These are phyloP conservation scores for Taurulus bubalis DNA, from an alignment of 2,113 vertebrate species.

Conservation along the genomic window DNA sequence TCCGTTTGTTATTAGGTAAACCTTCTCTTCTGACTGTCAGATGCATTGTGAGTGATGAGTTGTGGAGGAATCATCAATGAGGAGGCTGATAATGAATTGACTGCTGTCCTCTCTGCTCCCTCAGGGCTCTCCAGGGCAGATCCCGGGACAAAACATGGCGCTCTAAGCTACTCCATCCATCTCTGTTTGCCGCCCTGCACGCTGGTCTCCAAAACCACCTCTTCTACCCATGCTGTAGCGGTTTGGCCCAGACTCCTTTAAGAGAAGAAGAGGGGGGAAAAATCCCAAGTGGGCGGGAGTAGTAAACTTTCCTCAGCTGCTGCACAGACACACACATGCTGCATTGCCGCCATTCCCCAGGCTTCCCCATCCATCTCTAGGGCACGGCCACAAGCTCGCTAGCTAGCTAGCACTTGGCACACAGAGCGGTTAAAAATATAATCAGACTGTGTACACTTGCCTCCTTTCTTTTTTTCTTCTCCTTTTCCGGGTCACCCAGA, in stretches of 20 bases:
- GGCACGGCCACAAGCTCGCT: conserved; percentile 84
- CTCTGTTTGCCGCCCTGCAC: conserved; percentile 65
- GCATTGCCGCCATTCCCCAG: conserved; percentile 95
- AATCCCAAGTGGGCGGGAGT: conserved; percentile 70
- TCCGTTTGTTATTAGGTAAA: not conserved
- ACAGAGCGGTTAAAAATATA: conserved; percentile 67
- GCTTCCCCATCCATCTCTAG: conserved; percentile 86
- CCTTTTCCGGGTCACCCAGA: conserved; percentile 78
- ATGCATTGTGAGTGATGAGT: not conserved
- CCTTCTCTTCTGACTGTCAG: not conserved
- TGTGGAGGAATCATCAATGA: not conserved
- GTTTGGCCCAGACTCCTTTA: conserved; percentile 87
- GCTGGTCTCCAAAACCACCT: conserved; percentile 51
- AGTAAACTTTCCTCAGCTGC: conserved; percentile 90
- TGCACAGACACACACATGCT: conserved; percentile 95
- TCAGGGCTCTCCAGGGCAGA: conserved; percentile 62
- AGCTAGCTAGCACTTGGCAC: conserved; percentile 81
- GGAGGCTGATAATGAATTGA: not conserved
- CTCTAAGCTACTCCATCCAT: conserved; percentile 84
- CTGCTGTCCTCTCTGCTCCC: conserved; percentile 35
- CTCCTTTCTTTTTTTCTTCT: conserved; percentile 17
- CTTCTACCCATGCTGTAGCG: conserved; percentile 84
- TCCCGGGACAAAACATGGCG: conserved; percentile 80
- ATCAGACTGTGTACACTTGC: conserved; percentile 46
- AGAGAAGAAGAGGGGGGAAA: conserved; percentile 52